A percentile compares a stretch with the other conserved stretches of the same genome.
phyloP scores from a whole-genome alignment of 2,113 vertebrate genomes.

The Gopherus flavomarginatus region DNA sequence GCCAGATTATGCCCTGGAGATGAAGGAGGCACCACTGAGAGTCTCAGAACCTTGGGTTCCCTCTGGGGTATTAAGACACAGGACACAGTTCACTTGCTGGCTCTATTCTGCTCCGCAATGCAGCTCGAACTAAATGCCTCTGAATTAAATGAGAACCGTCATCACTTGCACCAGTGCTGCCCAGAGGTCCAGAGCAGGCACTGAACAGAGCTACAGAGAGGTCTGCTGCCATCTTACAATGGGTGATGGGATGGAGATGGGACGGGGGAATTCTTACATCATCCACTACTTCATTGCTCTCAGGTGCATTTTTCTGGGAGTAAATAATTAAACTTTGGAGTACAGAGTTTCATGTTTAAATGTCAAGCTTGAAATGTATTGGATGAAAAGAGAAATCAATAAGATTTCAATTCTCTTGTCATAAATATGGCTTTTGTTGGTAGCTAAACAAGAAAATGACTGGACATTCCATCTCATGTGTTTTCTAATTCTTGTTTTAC shows the following conservation, averaged over 20 bases:
- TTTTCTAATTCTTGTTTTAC: not conserved
- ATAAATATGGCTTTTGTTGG: slow-evolving; percentile 63
- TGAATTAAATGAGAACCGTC: not conserved
- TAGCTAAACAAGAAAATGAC: slow-evolving; percentile 57
- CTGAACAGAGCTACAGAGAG: not conserved
- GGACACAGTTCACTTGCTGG: no score
- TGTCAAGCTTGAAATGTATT: slow-evolving; percentile 68
- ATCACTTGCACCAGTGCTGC: not conserved
- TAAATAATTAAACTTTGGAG: slow-evolving; percentile 64
- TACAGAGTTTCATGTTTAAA: slow-evolving; percentile 66
- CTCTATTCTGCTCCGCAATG: no score
- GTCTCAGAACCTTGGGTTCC: no score
- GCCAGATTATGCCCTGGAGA: no score
- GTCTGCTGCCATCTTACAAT: not conserved
- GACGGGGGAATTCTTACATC: not conserved
- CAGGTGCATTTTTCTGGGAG: slow-evolving; percentile 44
- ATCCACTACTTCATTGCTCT: not conserved
- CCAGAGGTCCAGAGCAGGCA: not conserved
- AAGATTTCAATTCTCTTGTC: slow-evolving; percentile 71
- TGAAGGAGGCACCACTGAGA: no score
- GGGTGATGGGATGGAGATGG: rapidly evolving
- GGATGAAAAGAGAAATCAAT: slow-evolving; percentile 64
- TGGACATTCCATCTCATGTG: not conserved
- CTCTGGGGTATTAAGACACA: no score
- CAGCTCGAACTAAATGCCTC: not conserved